phyloP scores from a whole-genome alignment of 2,888 invertebrate genomes.

The Yponomeuta cagnagella region DNA sequence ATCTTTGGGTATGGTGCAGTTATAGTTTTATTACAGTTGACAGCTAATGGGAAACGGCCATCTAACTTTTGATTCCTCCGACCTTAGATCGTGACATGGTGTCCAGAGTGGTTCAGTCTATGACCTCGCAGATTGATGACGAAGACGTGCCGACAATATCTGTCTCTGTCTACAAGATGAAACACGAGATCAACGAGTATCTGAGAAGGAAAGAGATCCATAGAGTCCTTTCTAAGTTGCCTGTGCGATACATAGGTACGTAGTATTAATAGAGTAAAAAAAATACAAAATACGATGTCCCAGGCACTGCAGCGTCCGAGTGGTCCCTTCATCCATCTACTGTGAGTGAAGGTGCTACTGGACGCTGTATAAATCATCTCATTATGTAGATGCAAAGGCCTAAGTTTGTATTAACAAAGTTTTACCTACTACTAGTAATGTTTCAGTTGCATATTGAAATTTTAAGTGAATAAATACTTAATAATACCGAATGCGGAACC shows the following conservation, averaged over 20 bases:
- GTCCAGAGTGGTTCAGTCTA: conserved; percentile 77
- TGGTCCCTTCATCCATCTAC: no score
- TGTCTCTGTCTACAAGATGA: conserved; percentile 71
- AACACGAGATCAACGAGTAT: conserved; percentile 63
- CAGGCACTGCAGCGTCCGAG: no score
- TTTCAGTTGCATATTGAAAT: neutral
- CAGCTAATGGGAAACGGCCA: no score
- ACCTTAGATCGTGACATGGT: conserved; percentile 77
- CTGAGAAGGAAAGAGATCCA: conserved; percentile 59
- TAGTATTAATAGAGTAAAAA: neutral
- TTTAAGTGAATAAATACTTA: no score
- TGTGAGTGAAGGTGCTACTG: no score
- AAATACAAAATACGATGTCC: no score
- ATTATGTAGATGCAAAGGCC: no score
- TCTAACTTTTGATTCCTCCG: neutral
- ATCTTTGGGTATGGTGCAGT: no score
- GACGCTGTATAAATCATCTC: no score
- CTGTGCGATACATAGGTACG: conserved; percentile 63
- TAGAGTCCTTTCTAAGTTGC: conserved; percentile 61
- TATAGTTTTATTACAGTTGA: no score
- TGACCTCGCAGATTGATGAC: conserved; percentile 71
- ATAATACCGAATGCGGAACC: no score
- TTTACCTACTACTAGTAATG: neutral
- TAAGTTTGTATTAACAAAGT: neutral
- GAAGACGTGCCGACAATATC: conserved; percentile 58